Conservation (phyloP, 2,888 invertebrate genomes). For the Agrotis ipsilon region DNA sequence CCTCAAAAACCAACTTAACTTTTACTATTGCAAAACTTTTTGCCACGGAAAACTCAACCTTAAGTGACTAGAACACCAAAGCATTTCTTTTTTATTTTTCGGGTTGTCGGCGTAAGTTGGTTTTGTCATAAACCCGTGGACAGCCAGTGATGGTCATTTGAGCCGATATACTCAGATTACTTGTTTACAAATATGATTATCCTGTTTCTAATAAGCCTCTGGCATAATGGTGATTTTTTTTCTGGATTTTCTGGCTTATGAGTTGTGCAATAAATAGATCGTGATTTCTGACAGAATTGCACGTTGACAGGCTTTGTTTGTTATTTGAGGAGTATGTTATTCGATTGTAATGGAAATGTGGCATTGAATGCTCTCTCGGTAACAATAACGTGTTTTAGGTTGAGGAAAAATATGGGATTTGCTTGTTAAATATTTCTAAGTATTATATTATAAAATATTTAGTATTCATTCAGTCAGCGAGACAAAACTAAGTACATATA, state of each 20-base stretch:
- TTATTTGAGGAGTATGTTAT: constrained; percentile 13
- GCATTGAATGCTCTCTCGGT: too few relatives aligned
- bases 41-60: constrained; percentile 17
- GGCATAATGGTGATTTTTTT: constrained; percentile 43
- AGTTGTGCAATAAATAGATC: constrained; percentile 22
- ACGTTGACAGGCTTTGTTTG: background rate
- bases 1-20: constrained; percentile 47
- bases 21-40: background rate
- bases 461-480: too few relatives aligned
- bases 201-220: constrained; percentile 60
- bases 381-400: too few relatives aligned
- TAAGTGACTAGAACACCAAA: background rate
- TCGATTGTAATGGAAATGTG: constrained; percentile 4
- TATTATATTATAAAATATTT: too few relatives aligned
- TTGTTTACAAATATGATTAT: constrained; percentile 78
- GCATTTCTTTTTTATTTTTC: background rate
- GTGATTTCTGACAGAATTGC: constrained; percentile 3
- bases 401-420: too few relatives aligned
- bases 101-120: constrained; percentile 10
- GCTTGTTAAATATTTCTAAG: too few relatives aligned
- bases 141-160: constrained; percentile 75
- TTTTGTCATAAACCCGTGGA: constrained; percentile 47
- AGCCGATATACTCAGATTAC: constrained; percentile 74
- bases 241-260: constrained; percentile 1
- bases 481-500: too few relatives aligned